Percentiles rank a stretch among this genome's conserved stretches.
Evolutionary conservation across 2,888 invertebrate genomes (phyloP).

Genomic region (Oasisia sp.): DNA sequence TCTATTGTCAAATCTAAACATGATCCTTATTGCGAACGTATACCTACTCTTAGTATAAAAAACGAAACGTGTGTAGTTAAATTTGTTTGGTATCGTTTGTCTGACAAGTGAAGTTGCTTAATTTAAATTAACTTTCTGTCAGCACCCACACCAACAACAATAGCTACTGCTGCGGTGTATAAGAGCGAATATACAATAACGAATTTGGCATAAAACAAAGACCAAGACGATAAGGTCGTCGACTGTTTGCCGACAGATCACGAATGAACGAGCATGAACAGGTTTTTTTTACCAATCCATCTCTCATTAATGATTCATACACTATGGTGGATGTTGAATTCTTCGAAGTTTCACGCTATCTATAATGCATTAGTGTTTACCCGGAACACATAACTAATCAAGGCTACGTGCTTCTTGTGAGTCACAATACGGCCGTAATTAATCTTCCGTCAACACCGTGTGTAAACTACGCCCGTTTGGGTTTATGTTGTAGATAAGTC

Average conservation of each 20-base stretch:
- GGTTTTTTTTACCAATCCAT: not conserved
- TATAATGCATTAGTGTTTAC: not conserved
- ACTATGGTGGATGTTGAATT: not conserved
- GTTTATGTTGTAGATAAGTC: not conserved
- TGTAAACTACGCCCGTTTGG: not conserved
- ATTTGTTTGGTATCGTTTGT: no score
- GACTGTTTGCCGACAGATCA: not conserved
- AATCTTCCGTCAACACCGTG: not conserved
- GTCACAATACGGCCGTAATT: not conserved
- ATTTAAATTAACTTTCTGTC: no score
- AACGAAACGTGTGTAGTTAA: no score
- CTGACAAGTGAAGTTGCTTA: no score
- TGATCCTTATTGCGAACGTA: no score
- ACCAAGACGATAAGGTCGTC: not conserved
- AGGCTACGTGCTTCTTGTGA: not conserved
- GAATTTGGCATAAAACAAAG: not conserved
- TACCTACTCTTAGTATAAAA: no score
- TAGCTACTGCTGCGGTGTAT: no score
- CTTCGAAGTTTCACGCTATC: not conserved
- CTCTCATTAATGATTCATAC: not conserved
- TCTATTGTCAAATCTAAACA: no score
- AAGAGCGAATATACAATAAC: not conserved
- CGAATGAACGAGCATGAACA: not conserved
- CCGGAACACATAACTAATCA: not conserved
- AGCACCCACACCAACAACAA: no score